Base-by-base conservation (phyloP, 2,797 vertebrate genomes). In the Mallotus villosus region DNA sequence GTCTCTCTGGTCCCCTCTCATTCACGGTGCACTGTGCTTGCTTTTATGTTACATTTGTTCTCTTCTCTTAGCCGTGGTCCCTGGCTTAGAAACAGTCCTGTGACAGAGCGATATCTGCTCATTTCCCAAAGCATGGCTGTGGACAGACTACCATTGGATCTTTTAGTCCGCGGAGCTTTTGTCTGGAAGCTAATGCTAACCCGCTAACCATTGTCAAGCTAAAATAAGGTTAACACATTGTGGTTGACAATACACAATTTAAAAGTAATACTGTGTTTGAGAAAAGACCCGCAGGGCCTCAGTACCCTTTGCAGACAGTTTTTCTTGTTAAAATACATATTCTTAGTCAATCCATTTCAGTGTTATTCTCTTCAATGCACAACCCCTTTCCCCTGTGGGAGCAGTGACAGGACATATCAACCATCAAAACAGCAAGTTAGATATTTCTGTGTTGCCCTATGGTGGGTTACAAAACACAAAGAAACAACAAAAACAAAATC, bases 371-470 rank as follows among this genome's bases (percentile, higher is more conserved):
- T 74, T 58, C 69, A 73, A 60, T 51, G 72, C 69, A 73, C 63
- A 41, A 74, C 67, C 27, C 27, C 14, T 68, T 77, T 41, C 71
- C 9, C 82, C 81, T 75, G 65, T 73, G 82, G 82, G 83, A 77
- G 67, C 72, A 75, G 71, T 67, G 74, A 78, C 68, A 88, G 75
- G 81, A 86, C 83, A 82, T 81, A 87, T 69, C 4, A 74, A 85
- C 78, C 80, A 74, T 79, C 67, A 70, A 79, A 87, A 82, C 69
- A 77, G 78, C 73, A 63, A 63, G 21, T 85, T 85, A 88, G 86
- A 86, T 78, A 86, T 71, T 86, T 90, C 74, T 78, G 25, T 29
- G 29, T 57, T 67, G 72, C 73, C 70, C 73, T 41, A 21, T 75
- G 70, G 68, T 59, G 3, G 41, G 66, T 64, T 77, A 72, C 25